Evolutionary conservation across 1,140 invertebrate genomes (phyloP).

Genomic region (Stenopsyche tienmushanensis): DNA sequence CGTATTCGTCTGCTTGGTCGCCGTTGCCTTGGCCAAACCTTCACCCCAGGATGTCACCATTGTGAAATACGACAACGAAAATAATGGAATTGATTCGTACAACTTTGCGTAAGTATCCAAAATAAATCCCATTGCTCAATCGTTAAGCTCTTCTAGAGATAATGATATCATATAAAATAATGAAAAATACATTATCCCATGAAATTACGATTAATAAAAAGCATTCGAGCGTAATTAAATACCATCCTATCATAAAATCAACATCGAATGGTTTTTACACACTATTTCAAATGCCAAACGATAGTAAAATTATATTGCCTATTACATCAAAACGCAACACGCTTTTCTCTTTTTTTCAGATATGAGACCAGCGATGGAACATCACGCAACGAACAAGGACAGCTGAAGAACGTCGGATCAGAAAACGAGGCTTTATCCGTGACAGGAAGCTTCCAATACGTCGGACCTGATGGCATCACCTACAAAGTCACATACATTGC

Average conservation of each 20-base stretch:
- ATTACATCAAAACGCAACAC: not conserved
- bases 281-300: not conserved
- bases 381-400: constrained; percentile 55
- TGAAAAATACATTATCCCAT: not conserved
- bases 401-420: constrained; percentile 57
- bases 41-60: constrained; percentile 50
- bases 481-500: constrained; percentile 66
- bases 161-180: not conserved
- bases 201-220: not conserved
- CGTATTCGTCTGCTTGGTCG: constrained; percentile 16
- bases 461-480: constrained; percentile 66
- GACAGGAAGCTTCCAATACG: constrained; percentile 60
- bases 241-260: not conserved
- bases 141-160: not conserved
- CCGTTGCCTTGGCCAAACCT: constrained; percentile 7
- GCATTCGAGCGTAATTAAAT: not conserved
- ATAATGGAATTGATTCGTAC: constrained; percentile 48
- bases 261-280: too few species aligned
- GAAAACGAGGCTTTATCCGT: constrained; percentile 63
- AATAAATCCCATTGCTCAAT: too few species aligned
- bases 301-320: not conserved
- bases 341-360: constrained; percentile 43
- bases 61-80: constrained; percentile 51
- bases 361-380: constrained; percentile 65
- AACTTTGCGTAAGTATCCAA: constrained; percentile 50